phyloP scores from a whole-genome alignment of 2,888 invertebrate species.

The Agriotes lineatus region DNA sequence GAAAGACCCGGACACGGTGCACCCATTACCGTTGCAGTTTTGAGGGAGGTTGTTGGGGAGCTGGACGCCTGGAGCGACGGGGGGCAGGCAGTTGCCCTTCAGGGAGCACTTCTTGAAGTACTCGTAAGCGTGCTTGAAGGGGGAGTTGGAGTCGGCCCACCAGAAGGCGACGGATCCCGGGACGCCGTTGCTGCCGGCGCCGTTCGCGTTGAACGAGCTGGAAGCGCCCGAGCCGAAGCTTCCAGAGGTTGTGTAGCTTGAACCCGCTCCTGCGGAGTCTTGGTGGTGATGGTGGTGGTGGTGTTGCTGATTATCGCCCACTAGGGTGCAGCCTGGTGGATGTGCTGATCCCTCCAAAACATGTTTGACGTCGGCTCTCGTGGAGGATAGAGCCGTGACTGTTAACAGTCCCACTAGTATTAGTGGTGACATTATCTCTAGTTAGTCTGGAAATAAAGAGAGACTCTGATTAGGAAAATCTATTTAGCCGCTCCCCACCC shows the following conservation, averaged over 20 bases:
- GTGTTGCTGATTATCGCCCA: not conserved
- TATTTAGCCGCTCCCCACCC: too few species aligned
- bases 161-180: conserved; percentile 69
- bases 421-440: conserved; percentile 59
- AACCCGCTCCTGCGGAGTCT: not conserved
- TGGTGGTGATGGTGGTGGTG: not conserved
- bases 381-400: conserved; percentile 46
- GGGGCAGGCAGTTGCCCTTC: conserved; percentile 55
- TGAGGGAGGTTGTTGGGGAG: not conserved
- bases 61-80: conserved; percentile 29
- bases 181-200: not conserved
- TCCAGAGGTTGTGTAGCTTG: not conserved
- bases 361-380: conserved; percentile 56
- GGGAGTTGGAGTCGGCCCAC: conserved; percentile 74
- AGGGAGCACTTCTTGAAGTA: conserved; percentile 61
- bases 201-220: not conserved
- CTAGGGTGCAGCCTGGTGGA: conserved; percentile 55
- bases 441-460: conserved; percentile 37
- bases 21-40: not conserved
- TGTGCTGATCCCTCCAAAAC: conserved; percentile 54
- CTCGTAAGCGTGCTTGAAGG: conserved; percentile 68
- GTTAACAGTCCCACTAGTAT: conserved; percentile 59
- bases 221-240: conserved; percentile 61
- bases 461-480: too few species aligned
- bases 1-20: not conserved